Evolutionary conservation across 1,140 invertebrate genomes (phyloP), one percentile per base, ranked within the genome.

Genomic region (Drusus annulatus): DNA sequence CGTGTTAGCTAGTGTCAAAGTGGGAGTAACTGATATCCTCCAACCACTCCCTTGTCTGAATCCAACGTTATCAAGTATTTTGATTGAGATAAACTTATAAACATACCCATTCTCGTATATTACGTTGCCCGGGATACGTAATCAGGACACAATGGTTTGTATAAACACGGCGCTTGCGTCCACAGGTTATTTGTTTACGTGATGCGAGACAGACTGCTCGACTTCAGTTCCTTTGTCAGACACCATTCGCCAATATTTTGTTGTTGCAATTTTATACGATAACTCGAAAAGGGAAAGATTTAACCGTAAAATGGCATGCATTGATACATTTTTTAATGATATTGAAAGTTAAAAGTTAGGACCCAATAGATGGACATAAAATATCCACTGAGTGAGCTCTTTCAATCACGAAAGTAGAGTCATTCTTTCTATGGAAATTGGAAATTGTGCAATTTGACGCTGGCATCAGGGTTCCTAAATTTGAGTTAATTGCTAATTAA

Each of bases 41-140:
- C 76, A 79, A 79, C 78, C 78, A 79, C 78, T 79, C 78, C 78
- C 78, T 79, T 79, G 62, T 65, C 76, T 65, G 8, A 50, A 65
- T 60, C 16, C 2, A 16, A 69, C 56, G 65, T 73, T 79, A 79
- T 79, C 78, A 51, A 62, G 5, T 69, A 54, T 31, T 51, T 54
- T 52, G 56, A 73, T 62, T 60, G 16, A 73, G 77, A 79, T 79
- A 73, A 79, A 50, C 10, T 63, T 71, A 79, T 73, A 78, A 65
- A 73, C 78, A 69, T 65, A 79, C 78, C 78, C 78, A 79, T 79
- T 79, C 45, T 73, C 1, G 19, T 78, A n/a, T 65, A 31, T 21
- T 56, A 28, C 65, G 78, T 79, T 79, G 31, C 78, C 78, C 69
- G 50, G 78, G 78, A 52, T 73, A 79, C 78, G 69, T 69, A 73